These are phyloP conservation scores for Triplophysa yarkandensis DNA, from an alignment of 2,797 vertebrate species.

Conservation along the genomic window DNA sequence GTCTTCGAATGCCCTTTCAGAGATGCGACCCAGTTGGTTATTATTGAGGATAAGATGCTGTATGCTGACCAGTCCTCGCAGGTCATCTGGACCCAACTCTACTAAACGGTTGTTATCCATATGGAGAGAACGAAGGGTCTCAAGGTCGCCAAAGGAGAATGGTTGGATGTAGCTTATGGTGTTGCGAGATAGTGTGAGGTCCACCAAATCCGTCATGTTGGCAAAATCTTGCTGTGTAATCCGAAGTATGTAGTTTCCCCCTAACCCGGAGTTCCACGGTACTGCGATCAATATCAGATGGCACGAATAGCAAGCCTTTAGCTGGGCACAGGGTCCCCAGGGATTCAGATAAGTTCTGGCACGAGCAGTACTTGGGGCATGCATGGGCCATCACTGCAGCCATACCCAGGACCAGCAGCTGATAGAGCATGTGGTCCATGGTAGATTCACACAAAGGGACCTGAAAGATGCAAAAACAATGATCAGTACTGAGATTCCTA, in stretches of 20 bases:
- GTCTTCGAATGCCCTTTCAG: slow-evolving; percentile 90
- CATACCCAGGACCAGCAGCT: slow-evolving; percentile 90
- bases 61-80: slow-evolving; percentile 89
- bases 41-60: slow-evolving; percentile 96
- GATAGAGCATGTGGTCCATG: slow-evolving; percentile 90
- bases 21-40: slow-evolving; percentile 91
- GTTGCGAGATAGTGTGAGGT: slow-evolving; percentile 91
- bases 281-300: slow-evolving; percentile 85
- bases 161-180: slow-evolving; percentile 93
- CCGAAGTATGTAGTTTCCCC: slow-evolving; percentile 91
- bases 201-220: slow-evolving; percentile 95
- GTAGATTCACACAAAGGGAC: slow-evolving; percentile 78
- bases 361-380: slow-evolving; percentile 92
- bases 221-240: slow-evolving; percentile 90
- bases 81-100: slow-evolving; percentile 84
- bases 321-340: slow-evolving; percentile 91
- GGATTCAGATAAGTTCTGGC: slow-evolving; percentile 94
- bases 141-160: slow-evolving; percentile 89
- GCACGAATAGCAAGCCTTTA: slow-evolving; percentile 95
- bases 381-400: slow-evolving; percentile 79
- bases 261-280: slow-evolving; percentile 93
- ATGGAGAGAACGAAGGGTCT: slow-evolving; percentile 92
- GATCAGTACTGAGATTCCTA: neutral
- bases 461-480: slow-evolving; percentile 66
- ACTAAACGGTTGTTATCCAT: slow-evolving; percentile 90